Evolutionary conservation across 92 coral and sea anemone species (phyloP).

Genomic region (Zoanthus gigantus): DNA sequence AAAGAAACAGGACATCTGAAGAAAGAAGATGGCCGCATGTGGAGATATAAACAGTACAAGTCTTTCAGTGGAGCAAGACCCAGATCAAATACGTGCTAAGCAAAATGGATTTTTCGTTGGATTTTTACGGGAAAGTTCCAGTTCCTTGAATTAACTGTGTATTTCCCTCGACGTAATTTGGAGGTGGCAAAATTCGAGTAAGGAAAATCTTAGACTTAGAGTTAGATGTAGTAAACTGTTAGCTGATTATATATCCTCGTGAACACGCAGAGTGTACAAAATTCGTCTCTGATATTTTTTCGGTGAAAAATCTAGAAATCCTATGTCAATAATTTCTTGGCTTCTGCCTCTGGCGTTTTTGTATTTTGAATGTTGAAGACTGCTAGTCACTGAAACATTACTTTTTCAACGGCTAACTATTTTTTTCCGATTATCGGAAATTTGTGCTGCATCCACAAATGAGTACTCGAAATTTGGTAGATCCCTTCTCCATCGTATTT

Average conservation of each 20-base stretch:
- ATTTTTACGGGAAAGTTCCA: background rate
- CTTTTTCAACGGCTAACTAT: background rate
- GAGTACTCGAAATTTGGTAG: background rate
- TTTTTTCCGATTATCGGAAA: background rate
- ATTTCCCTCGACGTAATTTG: conserved; percentile 1
- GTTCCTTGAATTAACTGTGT: background rate
- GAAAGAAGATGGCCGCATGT: conserved; percentile 32
- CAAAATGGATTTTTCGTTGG: background rate
- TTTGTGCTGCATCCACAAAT: background rate
- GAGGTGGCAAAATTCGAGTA: background rate
- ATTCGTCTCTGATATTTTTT: background rate
- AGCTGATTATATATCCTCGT: background rate
- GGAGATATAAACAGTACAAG: conserved; percentile 45
- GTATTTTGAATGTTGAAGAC: background rate
- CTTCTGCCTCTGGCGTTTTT: background rate
- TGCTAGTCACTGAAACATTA: background rate
- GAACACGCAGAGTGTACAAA: background rate
- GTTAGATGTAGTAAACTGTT: background rate
- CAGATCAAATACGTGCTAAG: conserved; percentile 40
- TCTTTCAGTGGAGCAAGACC: conserved; percentile 26
- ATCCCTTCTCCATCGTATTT: background rate
- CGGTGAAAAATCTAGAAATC: background rate
- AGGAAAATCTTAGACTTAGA: too few species aligned
- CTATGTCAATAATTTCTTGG: background rate
- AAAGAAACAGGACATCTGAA: conserved; percentile 31